phyloP scores from a whole-genome alignment of 2,888 invertebrate species.

The Sesia apiformis region DNA sequence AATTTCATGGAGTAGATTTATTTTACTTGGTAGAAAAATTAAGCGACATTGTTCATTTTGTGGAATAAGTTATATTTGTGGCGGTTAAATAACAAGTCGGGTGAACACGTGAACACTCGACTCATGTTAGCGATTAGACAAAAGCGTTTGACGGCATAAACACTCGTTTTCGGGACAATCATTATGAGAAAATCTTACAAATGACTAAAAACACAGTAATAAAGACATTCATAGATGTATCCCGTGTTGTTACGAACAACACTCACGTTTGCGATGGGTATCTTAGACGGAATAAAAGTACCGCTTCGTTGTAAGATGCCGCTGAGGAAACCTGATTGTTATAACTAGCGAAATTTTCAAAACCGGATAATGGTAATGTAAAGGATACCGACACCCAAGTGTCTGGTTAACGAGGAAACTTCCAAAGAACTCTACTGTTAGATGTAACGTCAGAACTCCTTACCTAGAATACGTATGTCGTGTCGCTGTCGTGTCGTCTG shows the following conservation, averaged over 20 bases:
- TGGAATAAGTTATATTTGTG: not conserved
- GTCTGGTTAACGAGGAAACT: not conserved
- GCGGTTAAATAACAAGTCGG: constrained; percentile 3
- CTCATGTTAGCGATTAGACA: constrained; percentile 67
- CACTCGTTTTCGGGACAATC: constrained; percentile 72
- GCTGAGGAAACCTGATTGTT: constrained; percentile 50
- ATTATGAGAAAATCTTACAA: constrained; percentile 74
- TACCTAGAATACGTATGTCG: no score
- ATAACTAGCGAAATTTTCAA: constrained; percentile 36
- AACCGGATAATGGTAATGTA: not conserved
- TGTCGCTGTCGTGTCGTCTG: no score
- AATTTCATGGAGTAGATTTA: no score
- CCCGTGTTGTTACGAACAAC: constrained; percentile 64
- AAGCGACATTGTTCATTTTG: not conserved
- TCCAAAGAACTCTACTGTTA: not conserved
- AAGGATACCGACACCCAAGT: not conserved
- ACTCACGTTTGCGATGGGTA: constrained; percentile 70
- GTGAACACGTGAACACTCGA: constrained; percentile 33
- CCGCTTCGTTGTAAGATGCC: constrained; percentile 63
- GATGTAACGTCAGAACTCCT: no score
- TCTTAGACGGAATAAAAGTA: constrained; percentile 70
- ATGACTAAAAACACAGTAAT: constrained; percentile 71
- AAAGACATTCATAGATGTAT: constrained; percentile 73
- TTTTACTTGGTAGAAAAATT: not conserved
- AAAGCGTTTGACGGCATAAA: constrained; percentile 66